These are phyloP conservation scores for Molossus molossus DNA, from an alignment of 2,797 vertebrate genomes.

Conservation along the genomic window DNA sequence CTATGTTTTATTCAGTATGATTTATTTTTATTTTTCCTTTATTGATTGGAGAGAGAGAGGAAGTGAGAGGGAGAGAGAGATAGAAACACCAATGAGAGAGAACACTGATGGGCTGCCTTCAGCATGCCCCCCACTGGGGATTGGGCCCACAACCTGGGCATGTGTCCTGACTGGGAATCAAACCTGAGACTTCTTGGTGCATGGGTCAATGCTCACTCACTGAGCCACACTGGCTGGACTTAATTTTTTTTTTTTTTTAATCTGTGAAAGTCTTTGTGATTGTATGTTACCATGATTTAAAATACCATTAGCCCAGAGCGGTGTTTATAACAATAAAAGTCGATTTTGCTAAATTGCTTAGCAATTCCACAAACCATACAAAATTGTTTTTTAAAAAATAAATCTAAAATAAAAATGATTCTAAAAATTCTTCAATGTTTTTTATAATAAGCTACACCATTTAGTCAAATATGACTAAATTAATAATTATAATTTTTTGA, in stretches of 20 bases:
- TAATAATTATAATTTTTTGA: neutral
- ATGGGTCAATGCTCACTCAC: too few relatives aligned
- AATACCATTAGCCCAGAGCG: neutral
- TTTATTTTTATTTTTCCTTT: neutral
- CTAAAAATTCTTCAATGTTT: neutral
- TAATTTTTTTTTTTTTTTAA: neutral
- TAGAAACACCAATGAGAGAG: too few relatives aligned
- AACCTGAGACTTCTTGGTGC: too few relatives aligned
- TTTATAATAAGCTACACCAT: neutral
- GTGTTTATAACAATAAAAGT: constrained; percentile 4
- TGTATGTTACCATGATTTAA: constrained; percentile 45
- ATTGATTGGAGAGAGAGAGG: too few relatives aligned
- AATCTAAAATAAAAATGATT: neutral
- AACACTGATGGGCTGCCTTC: too few relatives aligned
- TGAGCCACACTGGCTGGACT: too few relatives aligned
- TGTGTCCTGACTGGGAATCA: too few relatives aligned
- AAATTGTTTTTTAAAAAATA: constrained; percentile 9
- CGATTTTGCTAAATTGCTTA: constrained; percentile 19
- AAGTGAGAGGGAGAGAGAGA: too few relatives aligned
- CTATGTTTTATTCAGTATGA: neutral
- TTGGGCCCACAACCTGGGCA: too few relatives aligned
- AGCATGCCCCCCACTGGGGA: too few relatives aligned
- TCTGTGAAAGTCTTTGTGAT: neutral
- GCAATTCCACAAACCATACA: neutral
- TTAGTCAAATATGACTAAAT: constrained; percentile 42